phyloP scores from a whole-genome alignment of 2,797 vertebrate species.

The Sparidentex hasta region DNA sequence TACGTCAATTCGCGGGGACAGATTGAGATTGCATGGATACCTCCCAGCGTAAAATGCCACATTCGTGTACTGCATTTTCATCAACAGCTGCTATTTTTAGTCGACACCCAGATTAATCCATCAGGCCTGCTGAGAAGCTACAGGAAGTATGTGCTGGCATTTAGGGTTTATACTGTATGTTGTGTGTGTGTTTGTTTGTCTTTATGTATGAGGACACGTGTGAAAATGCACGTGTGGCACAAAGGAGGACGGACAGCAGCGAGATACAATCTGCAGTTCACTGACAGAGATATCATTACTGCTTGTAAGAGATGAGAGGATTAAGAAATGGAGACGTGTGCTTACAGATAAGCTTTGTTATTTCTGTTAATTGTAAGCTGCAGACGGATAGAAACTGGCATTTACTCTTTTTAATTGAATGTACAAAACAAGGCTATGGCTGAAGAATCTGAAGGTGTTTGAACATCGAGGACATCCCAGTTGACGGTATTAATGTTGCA shows the following conservation, averaged over 20 bases:
- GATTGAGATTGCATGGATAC: constrained; percentile 42
- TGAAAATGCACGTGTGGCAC: not conserved
- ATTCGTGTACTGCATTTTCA: constrained; percentile 49
- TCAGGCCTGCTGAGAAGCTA: constrained; percentile 20
- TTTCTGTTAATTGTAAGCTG: constrained; percentile 11
- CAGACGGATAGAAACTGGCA: constrained; percentile 19
- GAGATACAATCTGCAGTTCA: not conserved
- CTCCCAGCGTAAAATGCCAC: constrained; percentile 56
- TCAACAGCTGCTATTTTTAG: constrained; percentile 65
- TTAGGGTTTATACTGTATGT: constrained; percentile 19
- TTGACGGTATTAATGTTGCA: not conserved
- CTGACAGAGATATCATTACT: not conserved
- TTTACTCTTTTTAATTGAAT: constrained; percentile 16
- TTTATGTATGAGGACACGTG: not conserved
- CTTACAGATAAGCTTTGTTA: constrained; percentile 16
- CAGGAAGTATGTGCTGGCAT: constrained; percentile 28
- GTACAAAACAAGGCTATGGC: constrained; percentile 12
- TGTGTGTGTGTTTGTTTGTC: not conserved
- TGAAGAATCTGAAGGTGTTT: not conserved
- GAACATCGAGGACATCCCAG: not conserved
- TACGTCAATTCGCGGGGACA: constrained; percentile 39
- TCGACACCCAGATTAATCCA: constrained; percentile 36
- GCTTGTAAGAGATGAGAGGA: constrained; percentile 6
- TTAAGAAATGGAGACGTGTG: not conserved
- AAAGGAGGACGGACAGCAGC: not conserved